These are phyloP conservation scores for Rostratula benghalensis DNA, from an alignment of 2,113 vertebrate genomes.

Conservation along the genomic window DNA sequence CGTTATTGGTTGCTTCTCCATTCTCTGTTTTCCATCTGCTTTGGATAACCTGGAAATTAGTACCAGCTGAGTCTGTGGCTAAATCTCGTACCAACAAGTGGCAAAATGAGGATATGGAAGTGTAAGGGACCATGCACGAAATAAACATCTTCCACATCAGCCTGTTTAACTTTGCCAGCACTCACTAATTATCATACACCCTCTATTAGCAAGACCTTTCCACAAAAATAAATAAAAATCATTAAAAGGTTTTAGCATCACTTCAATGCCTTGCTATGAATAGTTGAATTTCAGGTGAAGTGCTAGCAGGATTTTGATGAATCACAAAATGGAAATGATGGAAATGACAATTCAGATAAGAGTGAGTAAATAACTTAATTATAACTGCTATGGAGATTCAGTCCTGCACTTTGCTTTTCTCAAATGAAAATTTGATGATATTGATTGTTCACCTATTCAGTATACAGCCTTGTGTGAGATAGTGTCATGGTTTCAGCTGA, in stretches of 20 bases:
- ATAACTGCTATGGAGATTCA: background rate
- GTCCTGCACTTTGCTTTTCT: background rate
- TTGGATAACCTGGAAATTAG: slow-evolving; percentile 48
- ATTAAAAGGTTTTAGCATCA: background rate
- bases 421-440: background rate
- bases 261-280: background rate
- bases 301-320: background rate
- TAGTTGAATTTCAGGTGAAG: background rate
- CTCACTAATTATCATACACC: background rate
- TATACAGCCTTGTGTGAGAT: accelerated
- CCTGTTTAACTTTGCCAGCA: background rate
- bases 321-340: background rate
- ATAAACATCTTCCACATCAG: background rate
- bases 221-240: background rate
- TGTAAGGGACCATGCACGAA: background rate
- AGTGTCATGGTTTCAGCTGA: background rate
- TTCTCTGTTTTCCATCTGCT: slow-evolving; percentile 50
- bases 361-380: background rate
- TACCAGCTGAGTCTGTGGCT: slow-evolving; percentile 19
- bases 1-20: background rate
- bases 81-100: background rate
- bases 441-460: background rate
- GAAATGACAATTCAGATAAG: background rate
- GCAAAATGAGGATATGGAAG: background rate
- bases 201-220: background rate